Base-by-base conservation (phyloP, 2,888 invertebrate genomes). In the Epinotia nisella region DNA sequence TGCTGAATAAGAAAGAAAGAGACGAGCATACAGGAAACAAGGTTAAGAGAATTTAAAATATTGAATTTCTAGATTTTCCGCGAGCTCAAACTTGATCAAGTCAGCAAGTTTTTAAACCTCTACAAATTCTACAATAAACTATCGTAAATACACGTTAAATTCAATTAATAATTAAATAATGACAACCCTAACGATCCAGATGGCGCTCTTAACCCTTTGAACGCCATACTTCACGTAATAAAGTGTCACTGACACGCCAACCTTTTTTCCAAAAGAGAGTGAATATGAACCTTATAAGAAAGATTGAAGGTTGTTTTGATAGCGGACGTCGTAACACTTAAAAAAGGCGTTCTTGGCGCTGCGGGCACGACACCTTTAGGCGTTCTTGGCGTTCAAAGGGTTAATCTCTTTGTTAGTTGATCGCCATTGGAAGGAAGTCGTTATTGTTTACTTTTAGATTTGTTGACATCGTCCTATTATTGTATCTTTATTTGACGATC, bases 371-470 rank as follows among this genome's bases (percentile, higher is more conserved):
- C n/a, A n/a, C n/a, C n/a, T n/a, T n/a, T n/a, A n/a, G n/a, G n/a
- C n/a, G n/a, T n/a, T n/a, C n/a, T n/a, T n/a, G n/a, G n/a, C n/a
- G n/a, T n/a, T n/a, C n/a, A n/a, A n/a, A n/a, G n/a, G n/a, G n/a
- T n/a, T n/a, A 53, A 35, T 39, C 15, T 17, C 21, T 10, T 41
- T 41, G 17, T 24, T 41, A 21, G 17, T 24, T 13, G 3, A n/a
- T 15, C 75, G 71, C 74, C 69, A 74, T 70, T 21, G 5, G 1
- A 53, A 9, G 15, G 17, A 10, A 65, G 39, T 65, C 9, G 9
- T 39, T 41, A n/a, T n/a, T n/a, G n/a, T n/a, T n/a, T n/a, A n/a
- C n/a, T n/a, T n/a, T n/a, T n/a, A n/a, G n/a, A n/a, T n/a, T n/a
- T n/a, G n/a, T n/a, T n/a, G n/a, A n/a, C n/a, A n/a, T n/a, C n/a